Percentiles rank a stretch among this genome's conserved stretches.
phyloP scores from a whole-genome alignment of 2,113 vertebrate genomes.

The Hypanus sabinus region DNA sequence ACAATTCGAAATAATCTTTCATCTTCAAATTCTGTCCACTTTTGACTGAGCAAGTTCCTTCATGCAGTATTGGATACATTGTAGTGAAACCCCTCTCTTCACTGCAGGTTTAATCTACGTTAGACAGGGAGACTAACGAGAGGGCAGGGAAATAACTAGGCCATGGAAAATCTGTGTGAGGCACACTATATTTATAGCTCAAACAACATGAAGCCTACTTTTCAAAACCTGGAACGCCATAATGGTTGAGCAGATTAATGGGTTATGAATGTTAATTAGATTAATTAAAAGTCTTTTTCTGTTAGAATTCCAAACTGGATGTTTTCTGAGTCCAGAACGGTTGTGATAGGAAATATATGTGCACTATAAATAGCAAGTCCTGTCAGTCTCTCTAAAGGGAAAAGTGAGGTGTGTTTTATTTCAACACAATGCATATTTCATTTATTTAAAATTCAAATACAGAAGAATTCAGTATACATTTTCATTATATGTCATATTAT shows the following conservation, averaged over 20 bases:
- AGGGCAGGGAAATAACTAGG: slow-evolving; percentile 18
- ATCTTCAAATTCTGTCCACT: background rate
- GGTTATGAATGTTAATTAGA: slow-evolving; percentile 33
- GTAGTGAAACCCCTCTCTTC: background rate
- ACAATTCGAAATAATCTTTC: background rate
- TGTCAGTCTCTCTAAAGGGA: background rate
- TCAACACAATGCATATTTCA: no score
- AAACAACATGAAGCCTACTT: slow-evolving; percentile 22
- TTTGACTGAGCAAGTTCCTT: background rate
- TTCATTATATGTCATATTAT: no score
- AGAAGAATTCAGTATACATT: no score
- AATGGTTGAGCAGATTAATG: slow-evolving; percentile 31
- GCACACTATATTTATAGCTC: slow-evolving; percentile 21
- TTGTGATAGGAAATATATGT: background rate
- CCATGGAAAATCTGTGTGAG: slow-evolving; percentile 4
- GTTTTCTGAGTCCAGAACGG: background rate
- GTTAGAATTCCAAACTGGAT: background rate
- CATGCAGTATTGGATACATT: background rate
- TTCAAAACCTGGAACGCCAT: slow-evolving; percentile 8
- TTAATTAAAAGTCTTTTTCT: background rate
- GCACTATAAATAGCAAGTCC: background rate
- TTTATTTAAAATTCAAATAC: no score
- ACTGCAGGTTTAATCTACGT: background rate
- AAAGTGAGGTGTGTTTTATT: no score
- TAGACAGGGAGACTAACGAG: slow-evolving; percentile 29